A percentile compares a stretch with the other conserved stretches of the same genome.
Evolutionary conservation across 2,797 vertebrate genomes (phyloP).

Genomic region (Geotrypetes seraphini): DNA sequence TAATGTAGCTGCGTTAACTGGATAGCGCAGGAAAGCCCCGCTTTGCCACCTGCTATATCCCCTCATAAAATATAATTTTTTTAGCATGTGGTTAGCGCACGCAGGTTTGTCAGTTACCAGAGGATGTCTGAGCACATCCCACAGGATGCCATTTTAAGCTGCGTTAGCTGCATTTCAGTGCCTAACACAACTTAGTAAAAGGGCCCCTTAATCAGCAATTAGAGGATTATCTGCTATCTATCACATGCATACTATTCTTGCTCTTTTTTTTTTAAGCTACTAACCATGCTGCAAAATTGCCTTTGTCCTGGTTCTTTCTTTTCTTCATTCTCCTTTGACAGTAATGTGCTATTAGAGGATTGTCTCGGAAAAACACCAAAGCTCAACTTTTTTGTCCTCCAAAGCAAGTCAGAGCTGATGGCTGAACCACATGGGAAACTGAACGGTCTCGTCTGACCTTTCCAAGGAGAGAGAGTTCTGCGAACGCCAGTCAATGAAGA

Average conservation of each 20-base stretch:
- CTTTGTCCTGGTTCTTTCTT: slow-evolving; percentile 11
- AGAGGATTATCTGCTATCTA: slow-evolving; percentile 44
- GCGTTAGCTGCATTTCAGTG: too few relatives aligned
- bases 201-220: too few relatives aligned
- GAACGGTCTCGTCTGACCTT: neutral
- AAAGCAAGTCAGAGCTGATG: slow-evolving; percentile 5
- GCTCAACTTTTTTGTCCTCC: slow-evolving; percentile 5
- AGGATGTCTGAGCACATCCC: too few relatives aligned
- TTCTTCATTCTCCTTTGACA: too few relatives aligned
- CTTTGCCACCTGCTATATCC: too few relatives aligned
- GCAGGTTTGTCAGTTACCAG: too few relatives aligned
- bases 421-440: slow-evolving; percentile 1
- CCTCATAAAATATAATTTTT: too few relatives aligned
- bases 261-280: slow-evolving; percentile 29
- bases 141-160: too few relatives aligned
- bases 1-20: too few relatives aligned
- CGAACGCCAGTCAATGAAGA: neutral
- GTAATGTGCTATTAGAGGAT: slow-evolving; percentile 2
- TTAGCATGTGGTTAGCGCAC: too few relatives aligned
- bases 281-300: slow-evolving; percentile 27
- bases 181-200: too few relatives aligned
- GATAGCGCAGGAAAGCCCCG: too few relatives aligned
- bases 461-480: neutral
- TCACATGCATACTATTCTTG: slow-evolving; percentile 21
- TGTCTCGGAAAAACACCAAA: slow-evolving; percentile 6